Evolutionary conservation across 2,797 vertebrate genomes (phyloP).

Genomic region (Melanotaenia maccullochi): DNA sequence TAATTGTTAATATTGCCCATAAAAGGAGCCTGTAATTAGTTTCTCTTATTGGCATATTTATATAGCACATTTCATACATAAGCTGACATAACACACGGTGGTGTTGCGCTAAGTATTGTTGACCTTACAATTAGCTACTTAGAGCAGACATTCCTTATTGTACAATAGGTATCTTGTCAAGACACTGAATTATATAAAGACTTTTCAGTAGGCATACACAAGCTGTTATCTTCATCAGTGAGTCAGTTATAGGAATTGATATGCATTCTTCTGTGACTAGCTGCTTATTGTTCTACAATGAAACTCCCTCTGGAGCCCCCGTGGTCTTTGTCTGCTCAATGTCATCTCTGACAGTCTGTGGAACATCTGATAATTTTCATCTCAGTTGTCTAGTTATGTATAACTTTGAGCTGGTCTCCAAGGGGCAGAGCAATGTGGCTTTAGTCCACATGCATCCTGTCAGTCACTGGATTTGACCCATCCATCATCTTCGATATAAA

Average conservation of each 20-base stretch:
- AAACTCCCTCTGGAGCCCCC: conserved; percentile 41
- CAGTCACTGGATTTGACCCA: conserved; percentile 68
- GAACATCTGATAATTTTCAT: conserved; percentile 64
- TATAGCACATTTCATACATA: neutral
- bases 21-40: neutral
- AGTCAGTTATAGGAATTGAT: conserved; percentile 55
- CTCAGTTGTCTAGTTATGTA: conserved; percentile 46
- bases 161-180: conserved; percentile 17
- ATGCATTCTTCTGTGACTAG: conserved; percentile 55
- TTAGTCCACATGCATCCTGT: conserved; percentile 58
- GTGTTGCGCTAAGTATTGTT: neutral
- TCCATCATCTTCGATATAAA: conserved; percentile 75
- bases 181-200: conserved; percentile 32
- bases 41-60: neutral
- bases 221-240: conserved; percentile 62
- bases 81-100: neutral
- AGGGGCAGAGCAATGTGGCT: conserved; percentile 48
- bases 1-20: neutral
- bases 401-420: conserved; percentile 45
- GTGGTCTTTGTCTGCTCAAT: conserved; percentile 46
- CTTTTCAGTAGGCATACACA: conserved; percentile 40
- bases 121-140: conserved; percentile 7
- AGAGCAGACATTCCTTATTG: conserved; percentile 4
- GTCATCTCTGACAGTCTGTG: conserved; percentile 48
- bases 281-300: conserved; percentile 57